Conservation (phyloP, 2,888 invertebrate genomes). For the Argyra leucocephala region DNA sequence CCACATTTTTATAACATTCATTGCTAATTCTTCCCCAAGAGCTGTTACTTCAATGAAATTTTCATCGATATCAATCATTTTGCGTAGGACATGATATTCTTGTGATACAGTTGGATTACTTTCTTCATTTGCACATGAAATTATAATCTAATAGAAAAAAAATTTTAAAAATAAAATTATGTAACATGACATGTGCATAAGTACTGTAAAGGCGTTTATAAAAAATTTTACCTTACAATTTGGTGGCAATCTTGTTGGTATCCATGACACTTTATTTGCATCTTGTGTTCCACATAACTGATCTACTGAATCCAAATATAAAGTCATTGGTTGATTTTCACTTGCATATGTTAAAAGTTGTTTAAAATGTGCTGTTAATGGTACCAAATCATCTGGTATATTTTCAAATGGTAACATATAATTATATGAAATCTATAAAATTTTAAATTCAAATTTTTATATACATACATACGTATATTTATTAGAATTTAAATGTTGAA, state of each 20-base stretch:
- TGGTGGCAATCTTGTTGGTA: conserved; percentile 80
- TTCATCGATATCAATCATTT: conserved; percentile 81
- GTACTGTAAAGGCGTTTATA: too few species aligned
- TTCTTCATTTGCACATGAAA: conserved; percentile 83
- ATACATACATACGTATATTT: too few species aligned
- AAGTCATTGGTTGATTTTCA: conserved; percentile 71
- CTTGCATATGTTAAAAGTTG: conserved; percentile 77
- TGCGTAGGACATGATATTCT: conserved; percentile 73
- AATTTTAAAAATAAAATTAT: background rate
- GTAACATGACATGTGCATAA: too few species aligned
- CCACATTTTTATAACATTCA: conserved; percentile 85
- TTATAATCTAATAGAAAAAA: conserved; percentile 60
- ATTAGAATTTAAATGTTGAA: background rate
- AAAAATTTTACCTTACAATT: conserved; percentile 73
- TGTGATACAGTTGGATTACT: conserved; percentile 75
- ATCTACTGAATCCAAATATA: conserved; percentile 94
- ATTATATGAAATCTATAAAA: conserved; percentile 75
- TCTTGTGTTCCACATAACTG: conserved; percentile 90
- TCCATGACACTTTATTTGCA: conserved; percentile 91
- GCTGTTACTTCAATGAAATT: conserved; percentile 84
- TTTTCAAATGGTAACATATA: conserved; percentile 83
- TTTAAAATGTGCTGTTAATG: conserved; percentile 91
- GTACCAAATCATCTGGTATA: conserved; percentile 92
- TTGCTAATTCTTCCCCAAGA: conserved; percentile 85
- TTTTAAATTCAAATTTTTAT: background rate